Evolutionary conservation across 1,140 invertebrate species (phyloP).

Genomic region (Micrasema minimum): DNA sequence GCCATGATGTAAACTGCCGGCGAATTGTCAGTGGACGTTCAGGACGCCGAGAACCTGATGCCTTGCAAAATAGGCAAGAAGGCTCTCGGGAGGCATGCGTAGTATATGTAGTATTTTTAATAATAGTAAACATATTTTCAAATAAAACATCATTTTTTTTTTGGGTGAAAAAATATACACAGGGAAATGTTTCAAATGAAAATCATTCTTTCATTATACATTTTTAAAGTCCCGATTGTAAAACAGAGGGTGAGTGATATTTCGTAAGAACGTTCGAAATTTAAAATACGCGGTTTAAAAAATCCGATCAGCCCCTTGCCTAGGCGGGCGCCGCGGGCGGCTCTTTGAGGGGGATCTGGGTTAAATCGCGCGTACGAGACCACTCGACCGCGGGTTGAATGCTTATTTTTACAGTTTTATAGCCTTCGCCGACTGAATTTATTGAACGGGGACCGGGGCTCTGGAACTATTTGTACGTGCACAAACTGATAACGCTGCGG

Average conservation of each 20-base stretch:
- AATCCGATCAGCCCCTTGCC: constrained; percentile 20
- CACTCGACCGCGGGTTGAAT: constrained; percentile 43
- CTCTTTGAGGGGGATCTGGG: constrained; percentile 18
- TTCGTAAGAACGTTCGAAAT: constrained; percentile 3
- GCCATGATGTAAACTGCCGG: no score
- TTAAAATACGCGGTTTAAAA: constrained; percentile 22
- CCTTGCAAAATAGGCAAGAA: no score
- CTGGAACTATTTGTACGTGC: constrained; percentile 51
- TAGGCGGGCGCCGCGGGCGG: constrained; percentile 10
- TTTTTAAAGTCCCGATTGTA: constrained; percentile 1
- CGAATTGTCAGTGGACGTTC: no score
- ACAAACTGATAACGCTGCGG: constrained; percentile 47
- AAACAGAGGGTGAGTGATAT: constrained; percentile 15
- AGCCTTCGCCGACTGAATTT: constrained; percentile 44
- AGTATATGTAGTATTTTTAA: no score
- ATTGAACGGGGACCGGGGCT: constrained; percentile 28
- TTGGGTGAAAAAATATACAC: no score
- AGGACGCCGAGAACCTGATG: no score
- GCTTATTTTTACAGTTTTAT: constrained; percentile 54
- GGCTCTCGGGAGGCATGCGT: no score
- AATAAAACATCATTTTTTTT: no score
- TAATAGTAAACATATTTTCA: no score
- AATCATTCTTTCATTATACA: neutral
- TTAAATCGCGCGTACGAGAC: constrained; percentile 48
- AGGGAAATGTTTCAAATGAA: no score